Percentiles rank a stretch among this genome's conserved stretches.
Conservation (phyloP, 1,140 invertebrate genomes). For the Phocides pigmalion region DNA sequence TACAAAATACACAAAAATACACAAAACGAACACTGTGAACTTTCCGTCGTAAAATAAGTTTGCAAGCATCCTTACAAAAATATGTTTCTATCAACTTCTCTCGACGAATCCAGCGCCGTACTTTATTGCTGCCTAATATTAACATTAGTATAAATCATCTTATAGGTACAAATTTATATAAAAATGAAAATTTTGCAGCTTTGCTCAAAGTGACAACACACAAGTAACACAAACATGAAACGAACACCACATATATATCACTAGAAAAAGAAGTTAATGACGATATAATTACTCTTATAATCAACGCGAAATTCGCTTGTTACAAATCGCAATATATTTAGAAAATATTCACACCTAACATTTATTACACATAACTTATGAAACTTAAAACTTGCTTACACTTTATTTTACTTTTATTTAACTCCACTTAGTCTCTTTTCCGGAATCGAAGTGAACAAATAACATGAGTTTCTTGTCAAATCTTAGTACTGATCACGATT, state of each 20-base stretch:
- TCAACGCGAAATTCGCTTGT: too few relatives aligned
- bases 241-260: not conserved
- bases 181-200: constrained; percentile 26
- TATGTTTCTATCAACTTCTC: constrained; percentile 46
- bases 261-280: not conserved
- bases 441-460: too few relatives aligned
- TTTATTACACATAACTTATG: not conserved
- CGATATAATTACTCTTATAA: too few relatives aligned
- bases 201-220: constrained; percentile 27
- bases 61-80: constrained; percentile 65
- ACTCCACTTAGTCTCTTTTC: too few relatives aligned
- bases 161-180: constrained; percentile 42
- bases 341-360: constrained; percentile 4
- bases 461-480: too few relatives aligned
- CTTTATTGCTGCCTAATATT: constrained; percentile 50
- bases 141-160: constrained; percentile 35
- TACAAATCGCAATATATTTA: not conserved
- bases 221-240: constrained; percentile 16
- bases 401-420: not conserved
- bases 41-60: constrained; percentile 44
- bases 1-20: constrained; percentile 26
- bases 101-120: constrained; percentile 62
- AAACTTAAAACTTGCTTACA: not conserved
- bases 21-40: constrained; percentile 40
- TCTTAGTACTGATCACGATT: too few relatives aligned